These are phyloP conservation scores for Blastobasis lacticolella DNA, from an alignment of 2,888 invertebrate species.

Conservation along the genomic window DNA sequence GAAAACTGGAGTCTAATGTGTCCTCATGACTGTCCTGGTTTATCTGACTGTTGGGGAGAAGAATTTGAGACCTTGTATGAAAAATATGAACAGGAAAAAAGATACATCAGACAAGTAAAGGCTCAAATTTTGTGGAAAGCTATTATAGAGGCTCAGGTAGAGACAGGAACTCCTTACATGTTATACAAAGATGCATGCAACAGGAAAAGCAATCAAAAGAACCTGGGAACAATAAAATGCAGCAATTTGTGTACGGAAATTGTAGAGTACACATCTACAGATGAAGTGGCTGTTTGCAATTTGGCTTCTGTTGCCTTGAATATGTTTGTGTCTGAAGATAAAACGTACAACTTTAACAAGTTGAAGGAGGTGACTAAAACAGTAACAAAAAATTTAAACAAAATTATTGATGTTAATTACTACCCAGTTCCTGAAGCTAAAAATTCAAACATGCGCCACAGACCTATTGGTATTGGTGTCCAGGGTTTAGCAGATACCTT, in stretches of 20 bases:
- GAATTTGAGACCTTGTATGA: conserved; percentile 92
- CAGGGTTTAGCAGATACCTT: conserved; percentile 99
- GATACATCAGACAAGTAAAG: conserved; percentile 78
- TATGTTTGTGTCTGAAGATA: conserved; percentile 89
- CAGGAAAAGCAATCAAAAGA: conserved; percentile 97
- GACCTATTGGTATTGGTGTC: conserved; percentile 94
- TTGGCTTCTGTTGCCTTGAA: conserved; percentile 97
- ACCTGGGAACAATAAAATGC: conserved; percentile 98
- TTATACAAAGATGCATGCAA: conserved; percentile 97
- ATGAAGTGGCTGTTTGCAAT: conserved; percentile 98
- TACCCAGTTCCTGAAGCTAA: conserved; percentile 94
- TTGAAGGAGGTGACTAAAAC: conserved; percentile 91
- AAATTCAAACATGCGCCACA: conserved; percentile 89
- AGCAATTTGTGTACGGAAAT: conserved; percentile 99
- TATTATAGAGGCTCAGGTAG: conserved; percentile 94
- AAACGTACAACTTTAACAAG: conserved; percentile 89
- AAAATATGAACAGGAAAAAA: conserved; percentile 88
- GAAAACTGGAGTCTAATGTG: conserved; percentile 97
- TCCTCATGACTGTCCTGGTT: conserved; percentile 92
- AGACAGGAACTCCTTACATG: conserved; percentile 99
- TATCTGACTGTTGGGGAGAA: conserved; percentile 95
- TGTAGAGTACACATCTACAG: conserved; percentile 91
- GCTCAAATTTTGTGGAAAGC: conserved; percentile 96
- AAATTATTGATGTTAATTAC: conserved; percentile 96
- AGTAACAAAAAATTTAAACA: conserved; percentile 93